These are phyloP conservation scores for Enteromius mattozi DNA, from an alignment of 2,797 vertebrate genomes.

Conservation along the genomic window DNA sequence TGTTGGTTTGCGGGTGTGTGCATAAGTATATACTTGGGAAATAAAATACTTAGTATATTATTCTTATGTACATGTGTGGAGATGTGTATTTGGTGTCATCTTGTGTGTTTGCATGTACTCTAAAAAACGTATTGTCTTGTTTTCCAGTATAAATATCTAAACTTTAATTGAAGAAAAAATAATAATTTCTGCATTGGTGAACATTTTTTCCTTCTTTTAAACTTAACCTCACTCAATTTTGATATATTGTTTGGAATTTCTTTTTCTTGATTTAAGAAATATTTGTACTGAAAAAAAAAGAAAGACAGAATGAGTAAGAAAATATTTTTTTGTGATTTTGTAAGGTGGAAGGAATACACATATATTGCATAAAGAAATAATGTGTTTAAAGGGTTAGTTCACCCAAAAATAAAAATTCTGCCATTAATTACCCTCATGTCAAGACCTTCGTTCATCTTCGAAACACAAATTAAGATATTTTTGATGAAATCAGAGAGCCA, in stretches of 20 bases:
- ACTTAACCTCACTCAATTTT: not conserved
- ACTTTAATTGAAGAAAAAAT: not conserved
- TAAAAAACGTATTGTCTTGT: not conserved
- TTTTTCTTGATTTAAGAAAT: not conserved
- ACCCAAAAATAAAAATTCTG: too few species aligned
- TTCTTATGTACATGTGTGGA: not conserved
- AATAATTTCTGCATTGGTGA: too few species aligned
- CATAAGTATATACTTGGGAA: not conserved
- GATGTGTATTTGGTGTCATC: too few species aligned
- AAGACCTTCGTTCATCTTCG: too few species aligned
- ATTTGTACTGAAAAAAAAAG: not conserved
- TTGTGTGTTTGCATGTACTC: not conserved
- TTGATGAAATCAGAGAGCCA: too few species aligned
- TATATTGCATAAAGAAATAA: not conserved
- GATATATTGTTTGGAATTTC: not conserved
- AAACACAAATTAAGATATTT: too few species aligned
- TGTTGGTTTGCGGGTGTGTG: not conserved
- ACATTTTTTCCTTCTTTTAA: not conserved
- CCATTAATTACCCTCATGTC: too few species aligned
- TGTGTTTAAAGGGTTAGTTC: not conserved
- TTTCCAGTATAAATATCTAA: not conserved
- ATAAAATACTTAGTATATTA: not conserved
- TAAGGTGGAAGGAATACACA: not conserved
- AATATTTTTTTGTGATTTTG: not conserved
- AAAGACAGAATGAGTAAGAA: not conserved